phyloP scores from a whole-genome alignment of 1,140 invertebrate species.

The Ephestia elutella region DNA sequence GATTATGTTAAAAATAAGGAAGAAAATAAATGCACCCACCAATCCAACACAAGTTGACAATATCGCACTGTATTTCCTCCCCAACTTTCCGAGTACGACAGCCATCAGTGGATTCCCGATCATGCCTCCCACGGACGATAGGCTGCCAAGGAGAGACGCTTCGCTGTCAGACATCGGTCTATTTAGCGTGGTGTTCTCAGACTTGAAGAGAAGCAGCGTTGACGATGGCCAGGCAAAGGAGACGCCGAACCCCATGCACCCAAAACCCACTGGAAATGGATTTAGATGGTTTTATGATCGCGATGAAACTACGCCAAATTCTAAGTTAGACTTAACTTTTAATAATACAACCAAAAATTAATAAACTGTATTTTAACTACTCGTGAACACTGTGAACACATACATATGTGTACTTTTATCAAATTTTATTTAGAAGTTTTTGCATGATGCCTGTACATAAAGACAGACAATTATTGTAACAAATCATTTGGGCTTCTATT shows the following conservation, averaged over 20 bases:
- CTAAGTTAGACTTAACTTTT: background rate
- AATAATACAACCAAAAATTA: background rate
- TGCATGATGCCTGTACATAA: too few species aligned
- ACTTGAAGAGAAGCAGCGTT: slow-evolving; percentile 36
- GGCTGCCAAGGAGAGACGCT: slow-evolving; percentile 31
- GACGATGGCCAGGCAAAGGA: slow-evolving; percentile 41
- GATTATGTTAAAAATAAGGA: too few species aligned
- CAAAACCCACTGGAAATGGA: slow-evolving; percentile 25
- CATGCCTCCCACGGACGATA: slow-evolving; percentile 36
- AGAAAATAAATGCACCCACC: slow-evolving; percentile 22
- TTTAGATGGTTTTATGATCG: too few species aligned
- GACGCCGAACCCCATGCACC: slow-evolving; percentile 27
- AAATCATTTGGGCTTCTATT: too few species aligned
- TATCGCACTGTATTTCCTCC: slow-evolving; percentile 34
- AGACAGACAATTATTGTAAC: too few species aligned
- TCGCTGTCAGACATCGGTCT: slow-evolving; percentile 38
- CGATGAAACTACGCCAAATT: too few species aligned
- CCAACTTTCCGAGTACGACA: slow-evolving; percentile 29
- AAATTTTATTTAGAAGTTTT: too few species aligned
- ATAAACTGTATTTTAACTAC: too few species aligned
- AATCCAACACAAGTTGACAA: slow-evolving; percentile 27
- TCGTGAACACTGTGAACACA: too few species aligned
- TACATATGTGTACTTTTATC: too few species aligned
- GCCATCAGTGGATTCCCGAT: slow-evolving; percentile 31
- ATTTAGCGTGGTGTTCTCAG: slow-evolving; percentile 37